Base-by-base conservation (phyloP, 2,113 vertebrate species). In the Ceyx cyanopectus region DNA sequence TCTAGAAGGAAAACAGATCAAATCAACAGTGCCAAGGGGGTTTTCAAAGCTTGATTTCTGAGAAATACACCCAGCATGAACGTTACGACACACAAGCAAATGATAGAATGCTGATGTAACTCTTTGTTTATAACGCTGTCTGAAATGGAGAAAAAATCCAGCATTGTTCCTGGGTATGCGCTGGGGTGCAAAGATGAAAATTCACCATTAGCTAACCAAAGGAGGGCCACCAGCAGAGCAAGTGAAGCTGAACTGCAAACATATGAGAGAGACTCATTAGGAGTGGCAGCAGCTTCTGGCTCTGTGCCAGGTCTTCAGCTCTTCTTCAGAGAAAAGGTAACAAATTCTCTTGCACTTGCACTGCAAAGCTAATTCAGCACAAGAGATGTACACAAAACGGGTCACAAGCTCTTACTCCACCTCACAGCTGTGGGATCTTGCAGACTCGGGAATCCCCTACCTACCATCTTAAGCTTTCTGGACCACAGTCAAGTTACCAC, bases 401-500 rank as follows among this genome's bases (percentile, higher is more conserved):
- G 48, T 16, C 6, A 3, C 1, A 7, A 78, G 51, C 53, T 67
- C 37, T 69, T 46, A 27, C 24, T 58, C 53, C 45, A 69, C 60
- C 69, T 93, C 77, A 56, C 27, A 88, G 65, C 48, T 78, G 43
- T 30, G 57, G n/a, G 76, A 72, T 48, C 73, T 69, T 29, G 40
- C 43, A 95, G 60, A 43, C 40, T 70, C 61, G 53, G 48, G 88
- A 85, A 83, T 91, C 73, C 62, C 50, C 73, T 57, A 40, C 32
- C 61, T 75, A 81, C 34, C 50, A 50, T 9, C 3, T 2, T 60
- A 83, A 93, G 73, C 57, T 78, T 92, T 75, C 81, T 76, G 37
- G 79, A 93, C 60, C 73, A 46, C 68, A 90, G 85, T 53, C 90
- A 96, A 65, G 56, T 83, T 63, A 72, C 60, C 51, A 50, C 82